phyloP scores from a whole-genome alignment of 2,113 vertebrate genomes.

The Myotis lucifugus region DNA sequence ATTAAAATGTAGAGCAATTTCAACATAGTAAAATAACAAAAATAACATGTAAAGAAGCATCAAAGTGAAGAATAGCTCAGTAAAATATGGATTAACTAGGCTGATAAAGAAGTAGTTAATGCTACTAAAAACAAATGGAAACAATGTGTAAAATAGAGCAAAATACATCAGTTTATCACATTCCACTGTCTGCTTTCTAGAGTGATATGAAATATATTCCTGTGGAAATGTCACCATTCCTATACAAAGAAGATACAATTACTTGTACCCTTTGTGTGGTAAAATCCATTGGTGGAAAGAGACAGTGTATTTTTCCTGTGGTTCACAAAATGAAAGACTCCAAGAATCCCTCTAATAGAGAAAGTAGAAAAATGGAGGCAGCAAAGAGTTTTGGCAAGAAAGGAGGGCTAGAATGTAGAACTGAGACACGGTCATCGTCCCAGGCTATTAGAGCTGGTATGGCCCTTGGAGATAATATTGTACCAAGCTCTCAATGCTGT shows the following conservation, averaged over 20 bases:
- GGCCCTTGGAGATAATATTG: not conserved
- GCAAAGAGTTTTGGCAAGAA: conserved; percentile 1
- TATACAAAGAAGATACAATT: not conserved
- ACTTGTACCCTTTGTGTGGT: not conserved
- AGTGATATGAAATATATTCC: not conserved
- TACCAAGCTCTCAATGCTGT: not conserved
- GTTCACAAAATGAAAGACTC: not conserved
- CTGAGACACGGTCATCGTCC: not conserved
- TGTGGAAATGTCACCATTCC: not conserved
- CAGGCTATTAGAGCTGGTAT: not conserved
- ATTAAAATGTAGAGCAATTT: not conserved
- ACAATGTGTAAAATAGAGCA: not conserved
- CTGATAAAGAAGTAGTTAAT: not conserved
- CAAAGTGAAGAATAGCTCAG: not conserved
- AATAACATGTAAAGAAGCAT: not conserved
- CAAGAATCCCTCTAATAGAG: not conserved
- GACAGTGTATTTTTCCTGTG: not conserved
- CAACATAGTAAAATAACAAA: not conserved
- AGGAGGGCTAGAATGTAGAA: not conserved
- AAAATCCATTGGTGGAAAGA: not conserved
- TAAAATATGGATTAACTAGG: not conserved
- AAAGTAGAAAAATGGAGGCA: conserved; percentile 49
- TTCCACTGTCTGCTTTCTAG: not conserved
- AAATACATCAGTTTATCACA: not conserved
- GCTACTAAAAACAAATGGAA: not conserved